Percentiles rank a stretch among this genome's conserved stretches.
Conservation (phyloP, 2,888 invertebrate genomes). For the Leptinotarsa tumamoca region DNA sequence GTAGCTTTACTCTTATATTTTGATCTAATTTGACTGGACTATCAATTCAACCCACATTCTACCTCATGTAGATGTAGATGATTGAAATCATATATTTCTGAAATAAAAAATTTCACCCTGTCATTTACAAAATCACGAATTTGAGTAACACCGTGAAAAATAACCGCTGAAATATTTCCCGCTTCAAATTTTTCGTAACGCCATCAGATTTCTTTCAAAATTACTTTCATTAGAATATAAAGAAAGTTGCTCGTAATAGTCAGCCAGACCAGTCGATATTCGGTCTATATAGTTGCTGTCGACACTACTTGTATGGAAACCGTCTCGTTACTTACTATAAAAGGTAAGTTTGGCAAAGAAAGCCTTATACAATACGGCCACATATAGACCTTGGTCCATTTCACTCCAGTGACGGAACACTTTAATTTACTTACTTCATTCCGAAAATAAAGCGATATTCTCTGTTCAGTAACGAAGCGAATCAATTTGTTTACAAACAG, state of each 20-base stretch:
- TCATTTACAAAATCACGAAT: too few species aligned
- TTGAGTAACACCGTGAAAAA: too few species aligned
- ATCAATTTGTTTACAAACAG: too few species aligned
- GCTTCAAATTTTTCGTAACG: background rate
- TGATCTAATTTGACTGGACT: too few species aligned
- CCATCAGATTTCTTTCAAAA: background rate
- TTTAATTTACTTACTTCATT: background rate
- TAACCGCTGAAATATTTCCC: background rate
- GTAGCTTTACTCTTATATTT: too few species aligned
- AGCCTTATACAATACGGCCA: conserved; percentile 50
- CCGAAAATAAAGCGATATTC: background rate
- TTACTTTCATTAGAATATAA: conserved; percentile 14
- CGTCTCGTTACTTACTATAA: conserved; percentile 51
- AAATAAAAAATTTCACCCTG: too few species aligned
- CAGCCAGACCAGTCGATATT: conserved; percentile 10
- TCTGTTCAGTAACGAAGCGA: background rate
- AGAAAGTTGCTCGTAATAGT: conserved; percentile 8
- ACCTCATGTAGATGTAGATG: too few species aligned
- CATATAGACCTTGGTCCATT: conserved; percentile 52
- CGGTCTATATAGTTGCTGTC: conserved; percentile 26
- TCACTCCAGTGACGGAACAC: conserved; percentile 43
- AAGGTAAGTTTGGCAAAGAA: conserved; percentile 53
- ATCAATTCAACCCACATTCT: too few species aligned
- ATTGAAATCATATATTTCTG: too few species aligned
- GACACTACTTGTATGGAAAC: conserved; percentile 43